Conservation (phyloP, 53 echinoderm and acorn worm genomes). For the Mesocentrotus franciscanus region DNA sequence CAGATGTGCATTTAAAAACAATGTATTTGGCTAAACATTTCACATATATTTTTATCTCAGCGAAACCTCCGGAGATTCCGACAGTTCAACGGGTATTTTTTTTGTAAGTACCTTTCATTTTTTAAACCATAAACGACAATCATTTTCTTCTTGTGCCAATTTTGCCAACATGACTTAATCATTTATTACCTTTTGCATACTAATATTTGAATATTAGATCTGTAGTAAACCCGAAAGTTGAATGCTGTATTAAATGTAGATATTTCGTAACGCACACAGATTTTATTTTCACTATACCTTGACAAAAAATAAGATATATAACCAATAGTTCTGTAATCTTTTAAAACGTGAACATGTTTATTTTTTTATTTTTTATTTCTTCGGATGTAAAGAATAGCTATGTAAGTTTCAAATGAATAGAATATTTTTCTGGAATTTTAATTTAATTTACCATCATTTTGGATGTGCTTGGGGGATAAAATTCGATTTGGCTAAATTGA, state of each 20-base stretch:
- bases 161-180: constrained; percentile 1
- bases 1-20: not conserved
- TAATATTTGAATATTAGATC: not conserved
- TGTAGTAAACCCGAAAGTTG: not conserved
- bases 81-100: not conserved
- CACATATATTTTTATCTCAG: not conserved
- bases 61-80: not conserved
- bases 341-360: not conserved
- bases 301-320: not conserved
- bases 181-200: not conserved
- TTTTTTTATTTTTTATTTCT: not conserved
- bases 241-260: not conserved
- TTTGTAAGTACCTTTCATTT: not conserved
- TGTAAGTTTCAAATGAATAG: not conserved
- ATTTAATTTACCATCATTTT: not conserved
- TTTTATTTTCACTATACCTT: constrained; percentile 8
- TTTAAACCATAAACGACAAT: not conserved
- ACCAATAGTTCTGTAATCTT: not conserved
- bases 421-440: not conserved
- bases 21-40: not conserved
- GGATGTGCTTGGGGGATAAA: not conserved
- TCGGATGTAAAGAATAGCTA: not conserved
- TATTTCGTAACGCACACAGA: not conserved
- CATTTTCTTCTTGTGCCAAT: constrained; percentile 12
- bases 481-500: not conserved